Evolutionary conservation across 1,140 invertebrate species (phyloP).

Genomic region (Geopemphigus sp.): DNA sequence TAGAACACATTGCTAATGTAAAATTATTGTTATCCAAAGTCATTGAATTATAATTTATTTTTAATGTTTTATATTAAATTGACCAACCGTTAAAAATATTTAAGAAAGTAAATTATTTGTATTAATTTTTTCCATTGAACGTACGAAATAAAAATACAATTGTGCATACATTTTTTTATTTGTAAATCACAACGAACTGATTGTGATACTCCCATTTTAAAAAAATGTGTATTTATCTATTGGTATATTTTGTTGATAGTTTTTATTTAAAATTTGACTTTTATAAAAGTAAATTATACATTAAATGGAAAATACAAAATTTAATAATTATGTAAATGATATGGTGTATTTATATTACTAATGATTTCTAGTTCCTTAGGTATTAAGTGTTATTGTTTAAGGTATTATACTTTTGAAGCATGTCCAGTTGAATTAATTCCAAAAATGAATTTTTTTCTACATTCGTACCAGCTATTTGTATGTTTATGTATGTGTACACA

Average conservation of each 20-base stretch:
- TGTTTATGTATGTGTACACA: background rate
- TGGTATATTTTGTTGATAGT: background rate
- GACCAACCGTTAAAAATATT: no score
- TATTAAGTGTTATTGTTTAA: background rate
- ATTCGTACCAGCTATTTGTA: background rate
- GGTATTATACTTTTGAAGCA: background rate
- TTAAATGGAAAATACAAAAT: background rate
- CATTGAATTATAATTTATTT: no score
- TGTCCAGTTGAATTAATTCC: conserved; percentile 22
- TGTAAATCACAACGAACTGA: background rate
- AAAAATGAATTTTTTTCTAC: conserved; percentile 8
- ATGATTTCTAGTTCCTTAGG: conserved; percentile 14
- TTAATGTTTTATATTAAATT: no score
- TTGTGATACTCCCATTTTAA: background rate
- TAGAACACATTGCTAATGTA: background rate
- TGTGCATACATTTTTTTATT: background rate
- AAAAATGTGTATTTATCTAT: background rate
- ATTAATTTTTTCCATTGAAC: no score
- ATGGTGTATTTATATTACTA: conserved; percentile 8
- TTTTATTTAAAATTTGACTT: conserved; percentile 26
- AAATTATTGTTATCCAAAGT: no score
- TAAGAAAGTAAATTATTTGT: no score
- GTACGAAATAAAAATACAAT: no score
- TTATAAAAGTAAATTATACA: background rate
- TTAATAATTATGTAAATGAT: background rate